These are phyloP conservation scores for Acanthaster planci DNA, from an alignment of 35 echinoderm and acorn worm species.

Conservation along the genomic window DNA sequence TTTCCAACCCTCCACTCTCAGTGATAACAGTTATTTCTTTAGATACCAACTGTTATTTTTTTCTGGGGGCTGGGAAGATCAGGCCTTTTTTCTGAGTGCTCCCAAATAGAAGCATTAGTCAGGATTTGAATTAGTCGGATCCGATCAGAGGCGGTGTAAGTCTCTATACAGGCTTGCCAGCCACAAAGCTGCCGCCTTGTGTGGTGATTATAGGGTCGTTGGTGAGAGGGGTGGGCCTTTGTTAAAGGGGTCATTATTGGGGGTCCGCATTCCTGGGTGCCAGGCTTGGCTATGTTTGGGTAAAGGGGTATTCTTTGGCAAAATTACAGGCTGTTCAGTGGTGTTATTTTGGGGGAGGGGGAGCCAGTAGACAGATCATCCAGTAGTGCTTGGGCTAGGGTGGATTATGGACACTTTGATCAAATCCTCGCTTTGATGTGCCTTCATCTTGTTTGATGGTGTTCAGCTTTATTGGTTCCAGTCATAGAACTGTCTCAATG, in stretches of 20 bases:
- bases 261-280: neutral
- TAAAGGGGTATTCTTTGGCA: neutral
- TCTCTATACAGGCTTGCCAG: neutral
- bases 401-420: no score
- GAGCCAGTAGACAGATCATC: no score
- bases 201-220: neutral
- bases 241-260: constrained; percentile 27
- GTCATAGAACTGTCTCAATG: no score
- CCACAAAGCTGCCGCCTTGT: neutral
- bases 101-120: constrained; percentile 12
- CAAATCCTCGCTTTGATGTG: no score
- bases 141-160: constrained; percentile 7
- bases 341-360: no score
- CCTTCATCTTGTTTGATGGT: no score
- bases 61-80: neutral
- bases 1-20: neutral
- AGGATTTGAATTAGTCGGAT: constrained; percentile 29
- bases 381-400: no score
- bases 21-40: constrained; percentile 27
- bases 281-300: neutral
- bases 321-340: no score
- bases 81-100: neutral
- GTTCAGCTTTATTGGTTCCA: no score
- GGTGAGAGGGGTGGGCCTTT: constrained; percentile 10
- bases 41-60: constrained; percentile 12